phyloP scores from a whole-genome alignment of 2,888 invertebrate species.

The Leptinotarsa tumamoca region DNA sequence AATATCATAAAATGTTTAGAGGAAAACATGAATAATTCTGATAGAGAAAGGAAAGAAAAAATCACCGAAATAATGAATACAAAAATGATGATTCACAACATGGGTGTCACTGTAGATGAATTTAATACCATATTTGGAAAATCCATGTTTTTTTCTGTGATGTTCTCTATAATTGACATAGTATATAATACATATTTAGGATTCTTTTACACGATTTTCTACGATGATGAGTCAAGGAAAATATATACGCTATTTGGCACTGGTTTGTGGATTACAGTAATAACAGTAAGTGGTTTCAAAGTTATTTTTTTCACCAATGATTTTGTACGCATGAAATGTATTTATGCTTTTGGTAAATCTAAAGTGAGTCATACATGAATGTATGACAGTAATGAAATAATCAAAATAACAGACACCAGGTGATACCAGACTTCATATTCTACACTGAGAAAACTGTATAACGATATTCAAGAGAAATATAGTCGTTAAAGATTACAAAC shows the following conservation, averaged over 20 bases:
- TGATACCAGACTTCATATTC: too few species aligned
- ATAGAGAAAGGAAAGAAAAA: background rate
- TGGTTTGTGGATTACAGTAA: background rate
- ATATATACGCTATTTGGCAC: background rate
- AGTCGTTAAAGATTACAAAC: too few species aligned
- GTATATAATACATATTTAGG: background rate
- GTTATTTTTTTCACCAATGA: background rate
- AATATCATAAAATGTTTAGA: background rate
- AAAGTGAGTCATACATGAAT: too few species aligned
- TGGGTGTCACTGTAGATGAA: constrained; percentile 26
- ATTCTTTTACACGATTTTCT: background rate
- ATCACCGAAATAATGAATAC: background rate
- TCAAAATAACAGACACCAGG: too few species aligned
- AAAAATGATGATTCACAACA: constrained; percentile 23
- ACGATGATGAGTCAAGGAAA: background rate
- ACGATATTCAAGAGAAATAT: too few species aligned
- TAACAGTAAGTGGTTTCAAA: background rate
- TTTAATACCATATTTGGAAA: constrained; percentile 34
- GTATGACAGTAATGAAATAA: too few species aligned
- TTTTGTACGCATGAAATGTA: too few species aligned
- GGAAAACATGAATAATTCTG: background rate
- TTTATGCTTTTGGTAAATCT: too few species aligned
- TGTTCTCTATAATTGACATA: background rate
- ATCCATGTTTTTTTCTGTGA: constrained; percentile 15
- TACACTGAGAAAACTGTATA: too few species aligned